Base-by-base conservation (phyloP, 2,797 vertebrate genomes). In the Takifugu ocellatus region DNA sequence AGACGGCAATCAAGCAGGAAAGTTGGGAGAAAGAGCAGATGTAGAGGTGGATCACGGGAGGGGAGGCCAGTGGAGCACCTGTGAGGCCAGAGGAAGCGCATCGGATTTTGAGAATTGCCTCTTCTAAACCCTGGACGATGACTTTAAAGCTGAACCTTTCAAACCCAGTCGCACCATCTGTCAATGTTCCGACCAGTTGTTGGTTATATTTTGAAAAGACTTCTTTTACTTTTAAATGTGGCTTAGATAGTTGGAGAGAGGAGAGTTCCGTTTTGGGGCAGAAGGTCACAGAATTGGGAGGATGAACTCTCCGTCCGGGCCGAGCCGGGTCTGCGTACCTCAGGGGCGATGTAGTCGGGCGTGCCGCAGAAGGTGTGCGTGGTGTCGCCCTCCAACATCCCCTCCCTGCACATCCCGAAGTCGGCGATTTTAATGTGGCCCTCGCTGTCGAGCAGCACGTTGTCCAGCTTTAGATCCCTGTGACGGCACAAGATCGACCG, bases 341-440 rank as follows among this genome's bases (percentile, higher is more conserved):
- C 95, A 0, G 95, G 95, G 48, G 94, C 95, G 33, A 97, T 96
- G 88, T 97, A 97, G 79, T 95, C 94, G 0, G 94, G 95, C 51
- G 95, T 97, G 47, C 95, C 95, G 0, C 95, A 97, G 89, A 96
- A 97, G 10, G 95, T 97, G 49, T 90, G 91, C 0, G 95, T 94
- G 29, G 92, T 94, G 70, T 92, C 87, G 8, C 91, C 93, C 0
- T 92, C 91, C 3, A 92, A 90, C 81, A 96, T 89, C 33, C 93
- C 93, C 82, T 97, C 95, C 78, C 93, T 93, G 81, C 95, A 96
- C 94, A 97, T 96, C 66, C 95, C 95, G 1, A 96, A 96, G 78
- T 97, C 95, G 0, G 94, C 94, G 44, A 97, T 96, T 84, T 96
- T 96, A 70, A 96, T 95, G 88, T 96, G 94, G 16, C 95, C 94